Conservation (phyloP, 2,113 vertebrate genomes). For the Tautogolabrus adspersus region DNA sequence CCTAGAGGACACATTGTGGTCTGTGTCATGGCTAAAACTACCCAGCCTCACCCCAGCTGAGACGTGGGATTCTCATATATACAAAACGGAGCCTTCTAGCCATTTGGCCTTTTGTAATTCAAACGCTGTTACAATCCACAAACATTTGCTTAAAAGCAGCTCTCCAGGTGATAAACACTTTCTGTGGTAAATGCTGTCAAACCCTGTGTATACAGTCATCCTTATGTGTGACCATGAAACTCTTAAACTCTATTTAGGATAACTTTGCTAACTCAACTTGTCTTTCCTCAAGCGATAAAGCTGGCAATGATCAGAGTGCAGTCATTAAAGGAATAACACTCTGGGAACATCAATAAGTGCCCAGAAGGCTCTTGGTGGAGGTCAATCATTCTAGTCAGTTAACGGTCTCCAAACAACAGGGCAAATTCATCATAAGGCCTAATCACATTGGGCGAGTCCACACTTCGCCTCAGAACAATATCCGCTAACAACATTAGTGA, state of each 20-base stretch:
- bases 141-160: slow-evolving; percentile 23
- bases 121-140: background rate
- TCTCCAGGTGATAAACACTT: slow-evolving; percentile 21
- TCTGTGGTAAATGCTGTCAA: slow-evolving; percentile 20
- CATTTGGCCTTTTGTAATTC: slow-evolving; percentile 29
- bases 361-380: slow-evolving; percentile 71
- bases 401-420: slow-evolving; percentile 80
- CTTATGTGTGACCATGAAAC: slow-evolving; percentile 35
- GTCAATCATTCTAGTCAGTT: slow-evolving; percentile 81
- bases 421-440: slow-evolving; percentile 82
- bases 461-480: slow-evolving; percentile 82
- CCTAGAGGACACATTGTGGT: slow-evolving; percentile 26
- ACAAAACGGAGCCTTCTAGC: slow-evolving; percentile 40
- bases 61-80: slow-evolving; percentile 33
- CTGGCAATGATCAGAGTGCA: slow-evolving; percentile 65
- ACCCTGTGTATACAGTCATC: slow-evolving; percentile 24
- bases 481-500: slow-evolving; percentile 78
- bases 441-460: slow-evolving; percentile 79
- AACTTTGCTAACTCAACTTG: slow-evolving; percentile 66
- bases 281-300: slow-evolving; percentile 62
- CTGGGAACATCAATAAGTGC: slow-evolving; percentile 76
- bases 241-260: slow-evolving; percentile 58
- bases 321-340: slow-evolving; percentile 76
- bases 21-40: slow-evolving; percentile 54
- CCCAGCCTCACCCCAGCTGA: slow-evolving; percentile 44